A percentile compares a stretch with the other conserved stretches of the same genome.
phyloP scores from a whole-genome alignment of 2,888 invertebrate species.

The Agelastica alni region DNA sequence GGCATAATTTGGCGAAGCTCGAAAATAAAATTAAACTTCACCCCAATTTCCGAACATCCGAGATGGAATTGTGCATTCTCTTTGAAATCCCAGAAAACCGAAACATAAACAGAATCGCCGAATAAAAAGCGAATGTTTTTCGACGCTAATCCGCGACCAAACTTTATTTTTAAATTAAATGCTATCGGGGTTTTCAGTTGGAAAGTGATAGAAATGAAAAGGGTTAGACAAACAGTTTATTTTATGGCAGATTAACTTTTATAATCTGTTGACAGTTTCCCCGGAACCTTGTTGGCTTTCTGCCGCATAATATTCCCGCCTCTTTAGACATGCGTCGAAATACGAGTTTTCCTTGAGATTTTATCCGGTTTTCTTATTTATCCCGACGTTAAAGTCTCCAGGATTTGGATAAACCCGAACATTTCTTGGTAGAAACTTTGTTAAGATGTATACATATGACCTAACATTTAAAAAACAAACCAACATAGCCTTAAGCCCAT shows the following conservation, averaged over 20 bases:
- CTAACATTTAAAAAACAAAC: too few relatives aligned
- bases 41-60: conserved; percentile 11
- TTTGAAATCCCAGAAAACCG: conserved; percentile 36
- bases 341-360: conserved; percentile 27
- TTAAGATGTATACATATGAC: too few relatives aligned
- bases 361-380: conserved; percentile 35
- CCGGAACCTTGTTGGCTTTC: conserved; percentile 45
- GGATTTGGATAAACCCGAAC: conserved; percentile 7
- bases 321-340: conserved; percentile 34
- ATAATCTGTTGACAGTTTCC: conserved; percentile 55
- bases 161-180: conserved; percentile 44
- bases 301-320: conserved; percentile 40
- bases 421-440: too few relatives aligned
- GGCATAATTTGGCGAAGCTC: not conserved
- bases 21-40: conserved; percentile 17
- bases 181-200: conserved; percentile 38
- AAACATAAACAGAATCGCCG: conserved; percentile 38
- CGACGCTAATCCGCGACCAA: conserved; percentile 37
- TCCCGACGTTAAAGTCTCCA: conserved; percentile 39
- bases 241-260: conserved; percentile 54
- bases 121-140: conserved; percentile 41
- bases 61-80: conserved; percentile 28
- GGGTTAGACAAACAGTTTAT: conserved; percentile 53
- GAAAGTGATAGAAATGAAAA: conserved; percentile 43
- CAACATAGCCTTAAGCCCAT: too few relatives aligned